Percentiles rank a stretch among this genome's conserved stretches.
Evolutionary conservation across 2,113 vertebrate species (phyloP).

Genomic region (Patagioenas fasciata): DNA sequence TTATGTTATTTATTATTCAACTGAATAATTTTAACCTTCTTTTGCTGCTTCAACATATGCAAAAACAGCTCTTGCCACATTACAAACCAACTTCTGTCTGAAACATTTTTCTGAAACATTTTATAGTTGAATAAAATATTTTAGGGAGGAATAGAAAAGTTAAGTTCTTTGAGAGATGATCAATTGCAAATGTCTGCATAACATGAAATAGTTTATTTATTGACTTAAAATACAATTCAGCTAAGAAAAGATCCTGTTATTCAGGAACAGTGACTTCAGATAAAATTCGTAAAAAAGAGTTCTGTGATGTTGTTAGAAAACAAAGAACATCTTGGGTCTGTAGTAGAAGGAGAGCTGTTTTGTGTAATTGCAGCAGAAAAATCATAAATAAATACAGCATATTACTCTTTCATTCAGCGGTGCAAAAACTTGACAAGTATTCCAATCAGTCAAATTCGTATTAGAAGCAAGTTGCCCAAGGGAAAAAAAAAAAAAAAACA

Average conservation of each 20-base stretch:
- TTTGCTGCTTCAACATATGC: background rate
- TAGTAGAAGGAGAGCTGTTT: background rate
- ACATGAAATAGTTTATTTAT: background rate
- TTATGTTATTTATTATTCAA: background rate
- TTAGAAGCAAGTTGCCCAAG: background rate
- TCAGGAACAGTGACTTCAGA: background rate
- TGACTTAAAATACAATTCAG: background rate
- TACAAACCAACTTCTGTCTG: background rate
- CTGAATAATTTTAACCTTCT: background rate
- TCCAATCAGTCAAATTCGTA: conserved; percentile 2
- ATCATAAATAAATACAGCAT: background rate
- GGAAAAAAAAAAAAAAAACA: background rate
- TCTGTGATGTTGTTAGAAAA: conserved; percentile 14
- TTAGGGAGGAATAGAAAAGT: background rate
- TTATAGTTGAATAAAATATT: background rate
- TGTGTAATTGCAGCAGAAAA: conserved; percentile 2
- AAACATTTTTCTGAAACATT: background rate
- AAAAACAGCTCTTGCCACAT: background rate
- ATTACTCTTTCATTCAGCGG: background rate
- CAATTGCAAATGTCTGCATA: background rate
- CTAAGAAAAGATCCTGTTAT: conserved; percentile 2
- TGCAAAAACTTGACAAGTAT: conserved; percentile 22
- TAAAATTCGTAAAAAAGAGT: background rate
- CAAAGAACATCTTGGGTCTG: background rate
- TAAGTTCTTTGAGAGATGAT: background rate